Evolutionary conservation across 2,888 invertebrate genomes (phyloP).

Genomic region (Podotricha telesiphe): DNA sequence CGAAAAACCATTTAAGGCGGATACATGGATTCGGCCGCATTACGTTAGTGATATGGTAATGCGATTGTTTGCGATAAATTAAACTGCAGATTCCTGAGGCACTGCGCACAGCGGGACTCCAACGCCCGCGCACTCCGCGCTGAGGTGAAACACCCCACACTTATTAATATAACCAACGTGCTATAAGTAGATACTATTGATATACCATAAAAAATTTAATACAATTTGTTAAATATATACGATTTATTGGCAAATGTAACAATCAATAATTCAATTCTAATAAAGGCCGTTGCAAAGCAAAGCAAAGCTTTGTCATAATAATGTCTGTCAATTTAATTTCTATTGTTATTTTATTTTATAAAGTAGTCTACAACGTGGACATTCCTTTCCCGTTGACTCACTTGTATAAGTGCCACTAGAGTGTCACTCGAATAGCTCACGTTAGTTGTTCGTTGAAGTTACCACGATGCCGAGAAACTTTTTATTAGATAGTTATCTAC

Average conservation of each 20-base stretch:
- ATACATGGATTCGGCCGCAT: slow-evolving; percentile 75
- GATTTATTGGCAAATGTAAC: neutral
- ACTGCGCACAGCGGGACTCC: slow-evolving; percentile 71
- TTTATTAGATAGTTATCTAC: slow-evolving; percentile 57
- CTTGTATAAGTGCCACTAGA: slow-evolving; percentile 55
- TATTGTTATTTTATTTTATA: slow-evolving; percentile 63
- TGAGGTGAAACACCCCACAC: slow-evolving; percentile 72
- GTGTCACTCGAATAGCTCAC: slow-evolving; percentile 59
- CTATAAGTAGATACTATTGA: slow-evolving; percentile 46
- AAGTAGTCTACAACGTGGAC: slow-evolving; percentile 54
- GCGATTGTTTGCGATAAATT: slow-evolving; percentile 74
- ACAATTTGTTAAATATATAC: neutral
- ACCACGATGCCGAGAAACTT: slow-evolving; percentile 58
- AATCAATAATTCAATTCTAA: slow-evolving; percentile 5
- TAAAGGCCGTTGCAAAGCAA: neutral
- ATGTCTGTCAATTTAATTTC: slow-evolving; percentile 68
- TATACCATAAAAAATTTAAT: neutral
- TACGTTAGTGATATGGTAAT: slow-evolving; percentile 82
- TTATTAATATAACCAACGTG: slow-evolving; percentile 67
- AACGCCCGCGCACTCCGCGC: slow-evolving; percentile 63
- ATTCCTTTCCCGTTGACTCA: slow-evolving; percentile 58
- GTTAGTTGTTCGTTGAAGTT: slow-evolving; percentile 54
- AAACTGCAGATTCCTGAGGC: slow-evolving; percentile 64
- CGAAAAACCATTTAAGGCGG: slow-evolving; percentile 79
- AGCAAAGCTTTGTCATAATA: slow-evolving; percentile 61